These are phyloP conservation scores for Alsophila aescularia DNA, from an alignment of 2,888 invertebrate species.

Conservation along the genomic window DNA sequence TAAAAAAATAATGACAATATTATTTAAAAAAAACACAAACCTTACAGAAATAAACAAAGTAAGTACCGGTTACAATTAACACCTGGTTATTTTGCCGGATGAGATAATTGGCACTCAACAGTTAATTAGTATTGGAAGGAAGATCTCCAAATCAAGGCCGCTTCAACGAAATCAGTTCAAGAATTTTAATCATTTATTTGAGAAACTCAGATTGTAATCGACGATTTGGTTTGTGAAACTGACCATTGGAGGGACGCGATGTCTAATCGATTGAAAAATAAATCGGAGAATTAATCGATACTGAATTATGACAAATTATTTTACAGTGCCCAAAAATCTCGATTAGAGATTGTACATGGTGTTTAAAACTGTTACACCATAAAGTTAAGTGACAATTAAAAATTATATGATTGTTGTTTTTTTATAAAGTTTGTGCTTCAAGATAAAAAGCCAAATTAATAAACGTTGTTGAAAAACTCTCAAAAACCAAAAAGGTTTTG, in stretches of 20 bases:
- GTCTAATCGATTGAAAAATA: conserved; percentile 18
- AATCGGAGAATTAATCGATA: neutral
- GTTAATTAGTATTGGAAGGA: conserved; percentile 41
- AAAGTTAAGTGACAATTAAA: neutral
- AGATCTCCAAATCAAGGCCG: conserved; percentile 47
- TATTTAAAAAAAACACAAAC: conserved; percentile 1
- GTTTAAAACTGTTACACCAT: neutral
- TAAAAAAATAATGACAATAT: conserved; percentile 8
- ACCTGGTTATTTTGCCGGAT: conserved; percentile 41
- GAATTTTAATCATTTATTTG: conserved; percentile 48
- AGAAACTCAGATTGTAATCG: conserved; percentile 41
- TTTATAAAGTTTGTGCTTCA: too few species aligned
- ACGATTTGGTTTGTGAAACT: conserved; percentile 5
- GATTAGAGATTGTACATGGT: neutral
- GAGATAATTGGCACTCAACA: conserved; percentile 42
- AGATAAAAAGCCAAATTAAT: too few species aligned
- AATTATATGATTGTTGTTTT: too few species aligned
- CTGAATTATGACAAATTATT: neutral
- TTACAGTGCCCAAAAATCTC: neutral
- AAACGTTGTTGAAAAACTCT: too few species aligned
- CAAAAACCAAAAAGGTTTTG: too few species aligned
- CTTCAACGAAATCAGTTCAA: conserved; percentile 28
- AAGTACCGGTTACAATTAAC: conserved; percentile 4
- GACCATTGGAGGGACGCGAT: conserved; percentile 9
- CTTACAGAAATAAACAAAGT: neutral